Evolutionary conservation across 2,797 vertebrate genomes (phyloP).

Genomic region (Gobio occitaniae): DNA sequence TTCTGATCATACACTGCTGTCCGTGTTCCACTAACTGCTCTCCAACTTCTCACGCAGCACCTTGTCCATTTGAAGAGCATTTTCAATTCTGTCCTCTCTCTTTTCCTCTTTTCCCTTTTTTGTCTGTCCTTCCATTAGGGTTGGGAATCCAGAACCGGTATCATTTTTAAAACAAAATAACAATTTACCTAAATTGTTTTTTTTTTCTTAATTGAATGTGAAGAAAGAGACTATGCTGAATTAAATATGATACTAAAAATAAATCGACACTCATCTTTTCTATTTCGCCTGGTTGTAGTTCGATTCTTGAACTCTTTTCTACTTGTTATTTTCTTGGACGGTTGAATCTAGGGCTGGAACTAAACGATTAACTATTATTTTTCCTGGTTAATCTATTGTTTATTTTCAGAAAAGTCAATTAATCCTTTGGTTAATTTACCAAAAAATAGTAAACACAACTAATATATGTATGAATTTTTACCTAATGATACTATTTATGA

Average conservation of each 20-base stretch:
- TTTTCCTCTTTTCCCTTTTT: conserved; percentile 3
- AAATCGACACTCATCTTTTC: not conserved
- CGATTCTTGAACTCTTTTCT: not conserved
- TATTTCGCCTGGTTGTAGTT: not conserved
- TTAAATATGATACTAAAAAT: not conserved
- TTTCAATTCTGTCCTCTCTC: conserved; percentile 67
- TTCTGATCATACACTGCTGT: conserved; percentile 79
- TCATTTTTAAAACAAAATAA: not conserved
- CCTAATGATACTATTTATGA: too few relatives aligned
- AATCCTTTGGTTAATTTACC: too few relatives aligned
- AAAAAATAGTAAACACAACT: too few relatives aligned
- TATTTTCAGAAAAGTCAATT: too few relatives aligned
- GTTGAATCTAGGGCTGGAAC: not conserved
- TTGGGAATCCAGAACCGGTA: conserved; percentile 14
- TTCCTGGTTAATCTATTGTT: not conserved
- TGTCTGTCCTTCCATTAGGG: conserved; percentile 52
- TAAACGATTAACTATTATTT: not conserved
- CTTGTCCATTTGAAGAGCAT: conserved; percentile 83
- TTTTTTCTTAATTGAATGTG: not conserved
- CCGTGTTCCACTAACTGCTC: conserved; percentile 84
- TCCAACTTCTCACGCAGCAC: conserved; percentile 79
- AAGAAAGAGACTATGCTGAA: not conserved
- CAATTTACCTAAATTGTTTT: too few relatives aligned
- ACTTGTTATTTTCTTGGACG: not conserved
- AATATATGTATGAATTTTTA: too few relatives aligned